Evolutionary conservation across 1,140 invertebrate species (phyloP).

Genomic region (Tachypleus tridentatus): DNA sequence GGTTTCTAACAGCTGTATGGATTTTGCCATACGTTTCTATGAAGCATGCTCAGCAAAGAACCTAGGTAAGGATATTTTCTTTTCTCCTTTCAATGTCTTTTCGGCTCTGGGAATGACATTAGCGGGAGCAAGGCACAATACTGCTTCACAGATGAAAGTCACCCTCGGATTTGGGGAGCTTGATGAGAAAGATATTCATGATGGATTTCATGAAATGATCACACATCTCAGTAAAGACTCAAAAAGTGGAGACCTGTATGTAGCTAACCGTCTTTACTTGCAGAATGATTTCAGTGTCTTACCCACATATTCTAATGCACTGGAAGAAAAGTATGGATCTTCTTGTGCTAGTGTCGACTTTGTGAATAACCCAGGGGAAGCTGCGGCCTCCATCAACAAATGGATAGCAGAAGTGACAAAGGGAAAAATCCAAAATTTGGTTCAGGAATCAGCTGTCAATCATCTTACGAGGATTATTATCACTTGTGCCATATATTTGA

Average conservation of each 20-base stretch:
- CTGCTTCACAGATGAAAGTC: conserved; percentile 24
- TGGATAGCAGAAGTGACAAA: conserved; percentile 58
- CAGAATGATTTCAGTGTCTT: conserved; percentile 14
- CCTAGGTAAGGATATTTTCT: conserved; percentile 11
- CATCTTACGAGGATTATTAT: conserved; percentile 34
- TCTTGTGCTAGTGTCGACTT: conserved; percentile 52
- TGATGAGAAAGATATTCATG: conserved; percentile 12
- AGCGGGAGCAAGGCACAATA: conserved; percentile 29
- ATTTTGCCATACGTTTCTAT: no score
- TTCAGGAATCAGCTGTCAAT: conserved; percentile 23
- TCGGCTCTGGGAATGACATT: conserved; percentile 22
- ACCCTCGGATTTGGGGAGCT: conserved; percentile 18
- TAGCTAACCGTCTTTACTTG: conserved; percentile 22
- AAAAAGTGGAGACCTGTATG: neutral
- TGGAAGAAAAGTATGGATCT: conserved; percentile 33
- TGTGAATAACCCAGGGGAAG: conserved; percentile 32
- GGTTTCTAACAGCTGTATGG: no score
- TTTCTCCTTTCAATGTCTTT: conserved; percentile 24
- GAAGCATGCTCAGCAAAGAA: no score
- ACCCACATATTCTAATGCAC: conserved; percentile 5
- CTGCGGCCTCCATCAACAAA: conserved; percentile 48
- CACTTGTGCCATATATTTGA: conserved; percentile 35
- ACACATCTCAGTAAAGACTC: no score
- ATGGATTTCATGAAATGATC: conserved; percentile 19
- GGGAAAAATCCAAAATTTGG: conserved; percentile 51